Conservation (phyloP, 2,888 invertebrate species). For the Timema podura region DNA sequence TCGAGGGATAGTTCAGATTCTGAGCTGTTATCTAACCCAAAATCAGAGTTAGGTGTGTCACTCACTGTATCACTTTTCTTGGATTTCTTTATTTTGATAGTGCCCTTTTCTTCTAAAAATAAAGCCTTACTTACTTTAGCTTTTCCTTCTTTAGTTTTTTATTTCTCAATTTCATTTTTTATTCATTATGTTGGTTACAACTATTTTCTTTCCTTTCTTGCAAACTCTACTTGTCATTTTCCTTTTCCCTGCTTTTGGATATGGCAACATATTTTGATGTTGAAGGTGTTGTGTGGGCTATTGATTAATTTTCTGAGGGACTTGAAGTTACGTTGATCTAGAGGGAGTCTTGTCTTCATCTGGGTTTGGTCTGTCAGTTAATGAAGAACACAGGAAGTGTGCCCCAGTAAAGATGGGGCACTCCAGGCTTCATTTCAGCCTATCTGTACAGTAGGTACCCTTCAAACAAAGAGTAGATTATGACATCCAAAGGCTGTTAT, state of each 20-base stretch:
- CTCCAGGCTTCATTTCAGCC: conserved; percentile 39
- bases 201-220: background rate
- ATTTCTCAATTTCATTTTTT: background rate
- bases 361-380: background rate
- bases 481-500: conserved; percentile 41
- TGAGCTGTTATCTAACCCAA: too few relatives aligned
- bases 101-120: too few relatives aligned
- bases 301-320: background rate
- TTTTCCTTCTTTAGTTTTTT: too few relatives aligned
- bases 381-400: background rate
- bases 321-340: background rate
- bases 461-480: conserved; percentile 38
- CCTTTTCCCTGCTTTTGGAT: background rate
- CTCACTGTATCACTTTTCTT: too few relatives aligned
- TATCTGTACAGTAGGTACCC: conserved; percentile 27
- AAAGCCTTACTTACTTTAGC: too few relatives aligned
- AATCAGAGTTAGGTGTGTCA: too few relatives aligned
- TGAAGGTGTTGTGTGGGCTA: too few relatives aligned
- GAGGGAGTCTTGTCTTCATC: too few relatives aligned
- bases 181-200: background rate
- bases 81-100: too few relatives aligned
- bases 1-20: too few relatives aligned
- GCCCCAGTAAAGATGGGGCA: conserved; percentile 30
- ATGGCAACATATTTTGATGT: background rate
- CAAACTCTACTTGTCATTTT: background rate